These are phyloP conservation scores for Andrena camellia DNA, from an alignment of 2,888 invertebrate species.

Conservation along the genomic window DNA sequence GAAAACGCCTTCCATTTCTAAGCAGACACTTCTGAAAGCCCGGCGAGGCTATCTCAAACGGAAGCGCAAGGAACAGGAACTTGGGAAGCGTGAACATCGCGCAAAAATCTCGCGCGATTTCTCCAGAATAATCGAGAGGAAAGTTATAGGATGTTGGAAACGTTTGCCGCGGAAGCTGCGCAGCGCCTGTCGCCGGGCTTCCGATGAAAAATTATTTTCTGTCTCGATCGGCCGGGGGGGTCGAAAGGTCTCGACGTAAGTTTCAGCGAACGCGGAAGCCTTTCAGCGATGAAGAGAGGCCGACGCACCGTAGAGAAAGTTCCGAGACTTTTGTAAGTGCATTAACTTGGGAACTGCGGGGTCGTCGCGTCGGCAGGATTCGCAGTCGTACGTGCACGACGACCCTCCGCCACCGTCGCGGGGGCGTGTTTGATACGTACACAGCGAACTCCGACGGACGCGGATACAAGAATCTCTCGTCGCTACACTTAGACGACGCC, in stretches of 20 bases:
- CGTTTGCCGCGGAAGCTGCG: background rate
- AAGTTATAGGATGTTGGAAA: background rate
- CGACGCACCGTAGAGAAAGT: slow-evolving; percentile 42
- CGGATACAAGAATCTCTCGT: slow-evolving; percentile 26
- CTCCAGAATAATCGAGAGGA: background rate
- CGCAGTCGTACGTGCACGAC: background rate
- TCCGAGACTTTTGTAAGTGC: slow-evolving; percentile 67
- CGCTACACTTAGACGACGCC: slow-evolving; percentile 11
- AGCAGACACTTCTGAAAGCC: background rate
- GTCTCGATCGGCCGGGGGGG: background rate
- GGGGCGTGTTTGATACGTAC: slow-evolving; percentile 8
- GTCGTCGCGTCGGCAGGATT: slow-evolving; percentile 28
- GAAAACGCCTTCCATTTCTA: background rate
- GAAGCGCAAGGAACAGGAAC: background rate
- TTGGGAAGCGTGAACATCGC: background rate
- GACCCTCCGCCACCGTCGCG: background rate
- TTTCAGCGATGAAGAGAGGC: slow-evolving; percentile 25
- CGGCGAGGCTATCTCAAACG: background rate
- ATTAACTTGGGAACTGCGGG: slow-evolving; percentile 56
- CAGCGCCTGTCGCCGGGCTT: background rate
- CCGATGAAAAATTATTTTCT: slow-evolving; percentile 39
- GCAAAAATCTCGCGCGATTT: background rate
- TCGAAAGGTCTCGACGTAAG: slow-evolving; percentile 28
- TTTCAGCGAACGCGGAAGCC: slow-evolving; percentile 33
- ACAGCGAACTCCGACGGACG: background rate